Conservation (phyloP, 2,113 vertebrate genomes). For the Connochaetes taurinus region DNA sequence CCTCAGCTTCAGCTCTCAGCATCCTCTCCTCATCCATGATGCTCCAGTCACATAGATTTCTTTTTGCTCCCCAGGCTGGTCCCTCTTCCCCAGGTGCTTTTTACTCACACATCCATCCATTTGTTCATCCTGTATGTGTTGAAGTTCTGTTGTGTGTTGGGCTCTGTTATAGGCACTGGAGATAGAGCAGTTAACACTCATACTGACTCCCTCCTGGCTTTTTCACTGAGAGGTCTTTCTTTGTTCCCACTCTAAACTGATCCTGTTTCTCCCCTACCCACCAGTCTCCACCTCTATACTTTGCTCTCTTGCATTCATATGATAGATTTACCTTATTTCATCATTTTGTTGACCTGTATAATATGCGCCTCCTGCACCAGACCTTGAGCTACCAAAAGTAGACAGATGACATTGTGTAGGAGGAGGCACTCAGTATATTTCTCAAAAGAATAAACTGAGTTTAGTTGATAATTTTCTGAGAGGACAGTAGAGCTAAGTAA, state of each 20-base stretch:
- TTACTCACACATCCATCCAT: neutral
- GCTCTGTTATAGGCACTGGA: neutral
- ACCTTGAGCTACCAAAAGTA: neutral
- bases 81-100: neutral
- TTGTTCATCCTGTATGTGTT: neutral
- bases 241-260: neutral
- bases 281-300: neutral
- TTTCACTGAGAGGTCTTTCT: neutral
- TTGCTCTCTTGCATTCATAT: neutral
- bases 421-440: neutral
- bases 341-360: neutral
- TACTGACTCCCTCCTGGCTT: neutral
- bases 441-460: neutral
- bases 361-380: neutral
- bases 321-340: neutral
- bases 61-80: neutral
- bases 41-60: neutral
- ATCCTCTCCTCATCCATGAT: too few relatives aligned
- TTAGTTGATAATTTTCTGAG: neutral
- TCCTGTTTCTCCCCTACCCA: neutral
- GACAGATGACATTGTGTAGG: neutral
- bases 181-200: neutral
- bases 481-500: neutral
- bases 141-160: neutral
- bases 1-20: neutral